Base-by-base conservation (phyloP, 2,888 invertebrate species). In the Dryococelus australis region DNA sequence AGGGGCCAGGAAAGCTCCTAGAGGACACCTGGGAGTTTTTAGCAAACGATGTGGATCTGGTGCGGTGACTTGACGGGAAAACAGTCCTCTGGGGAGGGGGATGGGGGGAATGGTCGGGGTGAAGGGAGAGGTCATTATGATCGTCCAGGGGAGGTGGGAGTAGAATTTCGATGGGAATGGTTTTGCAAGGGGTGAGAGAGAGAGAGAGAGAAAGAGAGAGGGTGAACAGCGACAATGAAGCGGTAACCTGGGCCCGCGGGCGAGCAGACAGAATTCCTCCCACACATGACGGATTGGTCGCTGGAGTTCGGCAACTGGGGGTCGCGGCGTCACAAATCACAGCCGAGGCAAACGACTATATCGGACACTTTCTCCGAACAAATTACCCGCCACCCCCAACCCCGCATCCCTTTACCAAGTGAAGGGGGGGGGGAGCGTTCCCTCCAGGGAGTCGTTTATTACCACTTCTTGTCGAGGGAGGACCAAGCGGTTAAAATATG, bases 291-390 rank as follows among this genome's bases (percentile, higher is more conserved):
- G 24, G 65, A 65, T 65, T 8, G 65, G 6, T 47, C 13, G 10
- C 13, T 65, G 65, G 65, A 20, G 10, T 20, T 65, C 65, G 65
- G 20, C 20, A 8, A 5, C 6, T 6, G 47, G 47, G 47, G 47
- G 47, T 47, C 47, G 24, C 65, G 20, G 5, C 65, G 65, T 65
- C 65, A 65, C 65, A 65, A 65, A 65, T 65, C 65, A 65, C 65
- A 5, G 65, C 65, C 13, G 65, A 5, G 65, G 65, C 16, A 65
- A 65, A 65, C 65, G 65, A 65, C 65, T 65, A 8, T 65, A 65
- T 65, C 65, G 65, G 65, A 65, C 65, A 24, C 65, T 65, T 65
- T 65, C 65, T 65, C 65, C 65, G 65, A 65, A 65, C 65, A 65
- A 65, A 65, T 65, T 65, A 65, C 65, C 24, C 65, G 65, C 20